Percentiles rank a stretch among this genome's conserved stretches.
Conservation (phyloP, 2,113 vertebrate genomes). For the Fulmarus glacialis region DNA sequence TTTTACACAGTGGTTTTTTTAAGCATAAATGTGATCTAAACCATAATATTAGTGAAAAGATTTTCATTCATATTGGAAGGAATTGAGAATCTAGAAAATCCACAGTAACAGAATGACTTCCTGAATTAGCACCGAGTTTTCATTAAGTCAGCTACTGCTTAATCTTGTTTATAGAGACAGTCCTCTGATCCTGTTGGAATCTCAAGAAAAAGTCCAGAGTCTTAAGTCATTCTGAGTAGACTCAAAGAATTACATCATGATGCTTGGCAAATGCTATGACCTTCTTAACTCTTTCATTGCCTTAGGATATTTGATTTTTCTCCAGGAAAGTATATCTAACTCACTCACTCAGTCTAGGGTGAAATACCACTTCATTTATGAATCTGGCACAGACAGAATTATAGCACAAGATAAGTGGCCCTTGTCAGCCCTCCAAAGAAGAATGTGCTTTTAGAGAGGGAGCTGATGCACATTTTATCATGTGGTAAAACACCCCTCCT, state of each 20-base stretch:
- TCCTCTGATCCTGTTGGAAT: not conserved
- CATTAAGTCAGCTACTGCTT: not conserved
- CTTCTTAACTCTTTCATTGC: slow-evolving; percentile 30
- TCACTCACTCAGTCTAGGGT: not conserved
- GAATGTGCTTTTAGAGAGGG: not conserved
- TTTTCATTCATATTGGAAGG: not conserved
- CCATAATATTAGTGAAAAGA: not conserved
- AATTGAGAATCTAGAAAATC: not conserved
- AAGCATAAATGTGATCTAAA: not conserved
- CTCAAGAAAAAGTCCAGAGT: not conserved
- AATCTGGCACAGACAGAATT: not conserved
- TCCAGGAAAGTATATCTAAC: not conserved
- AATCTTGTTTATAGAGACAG: not conserved
- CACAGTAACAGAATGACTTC: not conserved
- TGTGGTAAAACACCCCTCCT: not conserved
- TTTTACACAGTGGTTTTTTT: not conserved
- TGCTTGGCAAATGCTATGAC: not conserved
- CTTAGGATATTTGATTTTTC: slow-evolving; percentile 4
- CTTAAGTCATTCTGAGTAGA: not conserved
- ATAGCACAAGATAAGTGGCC: not conserved
- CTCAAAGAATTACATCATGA: not conserved
- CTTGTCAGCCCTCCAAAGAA: slow-evolving; percentile 3
- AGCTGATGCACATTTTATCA: not conserved
- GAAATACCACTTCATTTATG: slow-evolving; percentile 21
- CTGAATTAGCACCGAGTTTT: slow-evolving; percentile 2